A percentile compares a stretch with the other conserved stretches of the same genome.
Conservation (phyloP, 2,888 invertebrate genomes). For the Ditula angustiorana region DNA sequence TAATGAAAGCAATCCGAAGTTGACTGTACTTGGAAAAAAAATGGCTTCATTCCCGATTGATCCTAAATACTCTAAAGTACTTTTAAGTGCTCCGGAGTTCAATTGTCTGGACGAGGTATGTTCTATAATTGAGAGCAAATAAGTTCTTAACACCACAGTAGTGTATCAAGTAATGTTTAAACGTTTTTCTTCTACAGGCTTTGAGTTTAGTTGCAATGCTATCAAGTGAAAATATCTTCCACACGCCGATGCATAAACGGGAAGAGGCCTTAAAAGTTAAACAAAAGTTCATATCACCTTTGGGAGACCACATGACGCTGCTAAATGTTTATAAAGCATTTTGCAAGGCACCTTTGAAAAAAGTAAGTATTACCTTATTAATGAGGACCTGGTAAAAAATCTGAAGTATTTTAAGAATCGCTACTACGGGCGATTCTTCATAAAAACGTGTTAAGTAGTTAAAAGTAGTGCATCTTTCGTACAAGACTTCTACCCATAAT, state of each 20-base stretch:
- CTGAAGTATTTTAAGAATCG: conserved; percentile 16
- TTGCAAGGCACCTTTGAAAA: conserved; percentile 88
- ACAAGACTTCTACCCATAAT: too few species aligned
- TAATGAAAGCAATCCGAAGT: conserved; percentile 81
- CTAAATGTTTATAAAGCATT: conserved; percentile 95
- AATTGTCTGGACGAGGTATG: conserved; percentile 90
- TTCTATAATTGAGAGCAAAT: neutral
- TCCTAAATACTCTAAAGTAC: conserved; percentile 93
- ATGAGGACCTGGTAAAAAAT: neutral
- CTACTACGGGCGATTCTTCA: too few species aligned
- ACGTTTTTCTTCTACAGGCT: conserved; percentile 74
- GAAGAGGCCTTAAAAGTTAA: conserved; percentile 91
- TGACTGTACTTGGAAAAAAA: conserved; percentile 92
- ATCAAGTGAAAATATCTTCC: conserved; percentile 94
- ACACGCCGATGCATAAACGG: conserved; percentile 89
- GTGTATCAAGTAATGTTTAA: conserved; percentile 43
- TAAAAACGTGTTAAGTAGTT: too few species aligned
- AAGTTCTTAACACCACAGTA: neutral
- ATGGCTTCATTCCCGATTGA: conserved; percentile 97
- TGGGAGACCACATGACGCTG: conserved; percentile 97
- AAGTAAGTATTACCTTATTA: conserved; percentile 65
- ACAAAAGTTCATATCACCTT: conserved; percentile 92
- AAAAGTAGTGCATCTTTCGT: too few species aligned
- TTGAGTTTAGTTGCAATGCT: conserved; percentile 94
- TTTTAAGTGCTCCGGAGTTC: conserved; percentile 91